Conservation (phyloP, 2,113 vertebrate genomes). For the Catagonus wagneri region DNA sequence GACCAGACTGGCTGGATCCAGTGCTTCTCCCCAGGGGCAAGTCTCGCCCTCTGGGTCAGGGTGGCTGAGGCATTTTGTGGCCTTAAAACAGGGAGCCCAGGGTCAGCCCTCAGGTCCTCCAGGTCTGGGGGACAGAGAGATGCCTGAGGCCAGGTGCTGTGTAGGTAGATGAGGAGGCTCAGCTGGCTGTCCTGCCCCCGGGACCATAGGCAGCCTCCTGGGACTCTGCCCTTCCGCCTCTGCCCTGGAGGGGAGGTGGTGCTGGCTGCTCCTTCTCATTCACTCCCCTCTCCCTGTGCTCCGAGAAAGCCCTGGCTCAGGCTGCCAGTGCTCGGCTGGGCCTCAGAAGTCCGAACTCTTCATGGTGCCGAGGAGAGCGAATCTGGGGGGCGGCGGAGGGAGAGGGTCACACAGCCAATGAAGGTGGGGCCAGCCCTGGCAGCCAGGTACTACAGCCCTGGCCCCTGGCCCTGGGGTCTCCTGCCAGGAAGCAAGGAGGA, state of each 20-base stretch:
- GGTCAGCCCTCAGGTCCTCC: neutral
- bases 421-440: neutral
- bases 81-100: conserved; percentile 74
- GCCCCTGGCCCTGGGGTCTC: neutral
- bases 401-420: neutral
- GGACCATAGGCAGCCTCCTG: neutral
- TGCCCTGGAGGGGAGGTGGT: neutral
- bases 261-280: neutral
- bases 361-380: neutral
- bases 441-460: neutral
- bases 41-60: conserved; percentile 30
- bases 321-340: neutral
- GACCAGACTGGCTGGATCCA: conserved; percentile 61
- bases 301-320: neutral
- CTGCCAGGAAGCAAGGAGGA: neutral
- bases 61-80: conserved; percentile 65
- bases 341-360: neutral
- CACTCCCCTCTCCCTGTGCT: neutral
- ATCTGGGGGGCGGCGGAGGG: neutral
- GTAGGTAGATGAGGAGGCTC: neutral
- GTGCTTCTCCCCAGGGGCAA: conserved; percentile 29
- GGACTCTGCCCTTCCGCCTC: too few species aligned
- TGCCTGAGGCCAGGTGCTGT: neutral
- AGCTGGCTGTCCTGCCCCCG: neutral
- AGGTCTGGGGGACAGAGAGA: neutral